phyloP scores from a whole-genome alignment of 2,888 invertebrate genomes.

The Glaucopsyche alexis region DNA sequence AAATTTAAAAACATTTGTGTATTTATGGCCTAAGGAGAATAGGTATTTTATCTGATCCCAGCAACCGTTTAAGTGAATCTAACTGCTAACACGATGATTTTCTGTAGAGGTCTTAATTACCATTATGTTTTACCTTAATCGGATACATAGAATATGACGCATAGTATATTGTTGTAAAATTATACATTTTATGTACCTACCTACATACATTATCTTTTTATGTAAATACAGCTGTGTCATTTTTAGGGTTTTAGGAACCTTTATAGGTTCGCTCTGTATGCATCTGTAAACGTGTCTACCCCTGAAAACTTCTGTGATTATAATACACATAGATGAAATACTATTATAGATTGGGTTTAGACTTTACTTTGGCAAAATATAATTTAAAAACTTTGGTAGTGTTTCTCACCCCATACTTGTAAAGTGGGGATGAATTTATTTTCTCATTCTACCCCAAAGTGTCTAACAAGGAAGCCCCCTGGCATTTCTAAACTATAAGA shows the following conservation, averaged over 20 bases:
- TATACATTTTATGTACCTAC: background rate
- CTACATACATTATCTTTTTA: background rate
- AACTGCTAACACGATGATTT: background rate
- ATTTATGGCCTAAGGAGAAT: background rate
- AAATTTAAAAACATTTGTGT: background rate
- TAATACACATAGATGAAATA: too few species aligned
- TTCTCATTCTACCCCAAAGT: too few species aligned
- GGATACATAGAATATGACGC: constrained; percentile 10
- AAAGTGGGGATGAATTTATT: too few species aligned
- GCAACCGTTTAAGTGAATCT: background rate
- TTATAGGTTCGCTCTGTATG: too few species aligned
- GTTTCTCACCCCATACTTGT: too few species aligned
- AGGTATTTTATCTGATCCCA: background rate
- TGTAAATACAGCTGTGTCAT: background rate
- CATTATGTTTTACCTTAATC: constrained; percentile 8
- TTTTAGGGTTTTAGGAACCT: background rate
- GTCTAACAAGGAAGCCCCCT: too few species aligned
- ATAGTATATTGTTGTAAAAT: background rate
- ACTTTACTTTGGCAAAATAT: too few species aligned
- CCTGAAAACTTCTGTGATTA: too few species aligned
- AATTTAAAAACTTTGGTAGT: too few species aligned
- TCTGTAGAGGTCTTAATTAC: constrained; percentile 1
- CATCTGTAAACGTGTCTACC: too few species aligned
- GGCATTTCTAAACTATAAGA: too few species aligned
- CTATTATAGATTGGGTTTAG: too few species aligned